Conservation (phyloP, 2,888 invertebrate species). For the Pecten maximus region DNA sequence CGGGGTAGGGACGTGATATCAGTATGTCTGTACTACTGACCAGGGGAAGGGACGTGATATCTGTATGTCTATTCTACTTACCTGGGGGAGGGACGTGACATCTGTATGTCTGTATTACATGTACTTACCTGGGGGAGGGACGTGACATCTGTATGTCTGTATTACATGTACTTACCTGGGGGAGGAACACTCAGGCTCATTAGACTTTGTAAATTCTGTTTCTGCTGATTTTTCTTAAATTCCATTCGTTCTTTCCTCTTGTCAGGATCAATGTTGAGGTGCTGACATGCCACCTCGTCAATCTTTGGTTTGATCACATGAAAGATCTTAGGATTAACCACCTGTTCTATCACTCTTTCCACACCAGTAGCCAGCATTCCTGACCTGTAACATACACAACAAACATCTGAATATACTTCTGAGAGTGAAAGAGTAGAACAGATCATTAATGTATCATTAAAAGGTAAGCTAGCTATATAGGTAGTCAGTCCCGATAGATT, state of each 20-base stretch:
- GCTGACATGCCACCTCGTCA: constrained; percentile 94
- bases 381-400: constrained; percentile 85
- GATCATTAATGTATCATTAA: neutral
- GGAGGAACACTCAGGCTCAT: constrained; percentile 58
- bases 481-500: no score
- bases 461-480: no score
- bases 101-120: no score
- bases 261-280: constrained; percentile 88
- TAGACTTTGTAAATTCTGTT: constrained; percentile 56
- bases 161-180: constrained; percentile 41
- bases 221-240: constrained; percentile 64
- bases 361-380: constrained; percentile 95
- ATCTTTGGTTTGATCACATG: constrained; percentile 94
- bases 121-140: no score
- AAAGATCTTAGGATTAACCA: constrained; percentile 94
- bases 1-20: no score
- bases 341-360: constrained; percentile 97
- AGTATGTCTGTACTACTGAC: no score
- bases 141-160: no score
- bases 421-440: neutral
- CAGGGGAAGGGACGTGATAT: no score
- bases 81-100: no score
- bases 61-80: no score
- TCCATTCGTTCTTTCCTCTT: constrained; percentile 69
- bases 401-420: neutral